Base-by-base conservation (phyloP, 2,888 invertebrate genomes). In the Drosophila trichaetosa region DNA sequence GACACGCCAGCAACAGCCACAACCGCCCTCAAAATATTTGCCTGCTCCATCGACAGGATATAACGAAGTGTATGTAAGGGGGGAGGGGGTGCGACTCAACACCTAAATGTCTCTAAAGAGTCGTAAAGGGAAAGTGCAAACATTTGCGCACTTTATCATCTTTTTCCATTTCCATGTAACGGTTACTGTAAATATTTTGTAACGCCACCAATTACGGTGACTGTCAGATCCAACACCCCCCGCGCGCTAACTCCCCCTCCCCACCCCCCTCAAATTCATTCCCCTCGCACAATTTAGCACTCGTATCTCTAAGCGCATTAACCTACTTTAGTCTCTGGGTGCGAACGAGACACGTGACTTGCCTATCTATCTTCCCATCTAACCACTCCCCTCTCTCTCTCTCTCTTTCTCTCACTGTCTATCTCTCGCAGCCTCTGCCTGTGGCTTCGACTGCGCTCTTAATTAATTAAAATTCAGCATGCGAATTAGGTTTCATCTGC, bases 71-170 rank as follows among this genome's bases (percentile, higher is more conserved):
- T 46, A 1, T 24, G 16, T 33, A 27, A 24, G 24, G 16, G 13
- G 21, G 4, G n/a, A 4, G 10, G 24, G 8, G 11, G 8, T 7
- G 46, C 21, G 7, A 24, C 40, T 70, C 68, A 69, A 75, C 90
- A 85, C 74, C 86, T 72, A 68, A 71, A 72, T 56, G 83, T 90
- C 89, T 86, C 86, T 74, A 61, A 86, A 87, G 90, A 84, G 87
- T 74, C 86, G 69, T 86, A 90, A 86, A 90, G 87, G 87, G 87
- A 90, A 90, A 86, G 89, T 90, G 90, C 89, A 89, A 90, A 86
- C 90, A 86, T 89, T 86, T 89, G 89, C 87, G 75, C 90, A 90
- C 82, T 90, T 86, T 89, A 86, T 86, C 85, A 86, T 86, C 78
- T 89, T 90, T 89, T 90, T 72, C 87, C 89, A 83, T 87, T 90